Evolutionary conservation across 2,888 invertebrate genomes (phyloP), one percentile per base, ranked within the genome.

Genomic region (Muschampia plurimacula): DNA sequence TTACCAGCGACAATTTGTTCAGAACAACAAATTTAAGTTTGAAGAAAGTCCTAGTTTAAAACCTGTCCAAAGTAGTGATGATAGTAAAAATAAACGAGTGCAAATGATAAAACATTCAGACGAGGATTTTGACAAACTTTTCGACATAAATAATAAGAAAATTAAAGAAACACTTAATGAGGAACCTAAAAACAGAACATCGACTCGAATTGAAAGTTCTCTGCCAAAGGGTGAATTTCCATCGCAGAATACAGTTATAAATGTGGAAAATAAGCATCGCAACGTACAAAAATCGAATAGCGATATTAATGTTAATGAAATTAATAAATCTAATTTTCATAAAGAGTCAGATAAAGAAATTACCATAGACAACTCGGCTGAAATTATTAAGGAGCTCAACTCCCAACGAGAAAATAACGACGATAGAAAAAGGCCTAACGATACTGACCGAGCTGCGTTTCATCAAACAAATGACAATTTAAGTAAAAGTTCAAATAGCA

Each of bases 401-500:
- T n/a, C 39, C 39, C 60, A 39, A 36, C 32, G 15, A 39, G 12
- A 39, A 39, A n/a, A 36, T n/a, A 39, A 60, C 15, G 52, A 55
- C 10, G 15, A 60, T 39, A 15, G 36, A 10, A 39, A 60, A 39
- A 5, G n/a, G 9, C n/a, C 0, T 32, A 55, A 39, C 10, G 9
- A 57, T 13, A 5, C 22, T 22, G 15, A 57, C 9, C 22, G 22
- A 66, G 49, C 41, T 15, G 1, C 28, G 28, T 22, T 39, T 65
- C 13, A 70, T 12, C 39, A 0, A 41, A 39, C 55, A 44, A 32
- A 63, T 57, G 32, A 15, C 39, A 8, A 67, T 12, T 6, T 41
- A 8, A 70, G 69, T 36, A 46, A 72, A 74, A 59, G 13, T 59
- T 77, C 76, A 1, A 87, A 88, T 79, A 76, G 71, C 0, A 86